Evolutionary conservation across 2,113 vertebrate genomes (phyloP).

Genomic region (Fregata magnificens): DNA sequence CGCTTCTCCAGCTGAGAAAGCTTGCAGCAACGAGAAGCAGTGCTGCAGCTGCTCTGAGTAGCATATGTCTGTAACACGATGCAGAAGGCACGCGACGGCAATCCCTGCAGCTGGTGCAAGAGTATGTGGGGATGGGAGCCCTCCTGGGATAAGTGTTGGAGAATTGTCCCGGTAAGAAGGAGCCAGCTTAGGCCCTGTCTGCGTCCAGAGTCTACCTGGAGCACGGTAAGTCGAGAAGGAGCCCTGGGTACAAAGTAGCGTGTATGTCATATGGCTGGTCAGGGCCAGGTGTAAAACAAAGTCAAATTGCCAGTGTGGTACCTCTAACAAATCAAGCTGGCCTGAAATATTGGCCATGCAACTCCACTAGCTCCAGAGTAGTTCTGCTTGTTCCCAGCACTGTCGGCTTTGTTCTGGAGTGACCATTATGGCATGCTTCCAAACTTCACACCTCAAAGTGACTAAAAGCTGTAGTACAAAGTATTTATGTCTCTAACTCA

Average conservation of each 20-base stretch:
- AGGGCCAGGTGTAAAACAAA: background rate
- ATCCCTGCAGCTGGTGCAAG: background rate
- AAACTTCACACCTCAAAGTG: background rate
- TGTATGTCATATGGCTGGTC: background rate
- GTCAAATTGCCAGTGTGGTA: background rate
- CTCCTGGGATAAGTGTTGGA: background rate
- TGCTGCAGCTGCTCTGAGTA: background rate
- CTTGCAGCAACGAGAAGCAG: background rate
- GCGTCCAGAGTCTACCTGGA: background rate
- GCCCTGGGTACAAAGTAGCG: background rate
- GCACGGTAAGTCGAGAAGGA: background rate
- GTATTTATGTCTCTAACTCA: background rate
- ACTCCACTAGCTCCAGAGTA: background rate
- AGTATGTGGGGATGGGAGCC: background rate
- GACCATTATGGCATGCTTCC: background rate
- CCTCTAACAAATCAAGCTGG: background rate
- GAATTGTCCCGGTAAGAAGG: background rate
- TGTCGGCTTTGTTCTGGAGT: background rate
- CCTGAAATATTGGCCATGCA: background rate
- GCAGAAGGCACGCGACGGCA: background rate
- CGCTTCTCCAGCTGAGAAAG: background rate
- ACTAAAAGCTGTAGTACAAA: background rate
- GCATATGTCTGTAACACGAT: background rate
- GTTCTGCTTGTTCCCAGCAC: background rate
- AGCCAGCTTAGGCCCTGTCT: background rate